Base-by-base conservation (phyloP, 1,140 invertebrate genomes). In the Calephelis virginiensis region DNA sequence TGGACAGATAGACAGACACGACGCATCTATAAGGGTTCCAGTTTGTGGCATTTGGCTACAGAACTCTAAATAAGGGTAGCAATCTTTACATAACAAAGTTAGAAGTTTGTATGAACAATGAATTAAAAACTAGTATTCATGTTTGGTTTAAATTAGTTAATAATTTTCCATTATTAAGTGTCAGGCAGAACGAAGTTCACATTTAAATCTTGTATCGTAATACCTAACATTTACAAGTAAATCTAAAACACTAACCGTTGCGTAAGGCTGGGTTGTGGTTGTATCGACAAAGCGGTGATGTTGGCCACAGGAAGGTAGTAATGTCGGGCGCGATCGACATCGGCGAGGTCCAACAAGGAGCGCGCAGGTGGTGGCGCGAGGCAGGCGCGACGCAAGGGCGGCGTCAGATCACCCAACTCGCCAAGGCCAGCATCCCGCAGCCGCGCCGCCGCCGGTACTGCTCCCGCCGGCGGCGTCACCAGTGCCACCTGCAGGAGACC, bases 381-480 rank as follows among this genome's bases (percentile, higher is more conserved):
- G 53, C 53, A 56, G 53, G 53, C 53, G 9, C 53, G 53, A 10
- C 53, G 53, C 10, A 17, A 17, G 10, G 53, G 53, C 14, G 53
- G 53, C 11, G 53, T 11, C 17, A 56, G 53, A 17, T 56, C 53
- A 11, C 53, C 28, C 17, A 56, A 11, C 53, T 56, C 53, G 53
- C 28, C 53, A 8, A 56, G 53, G 14, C 53, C 53, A 5, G 53
- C 53, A 11, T 56, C 53, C 10, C 53, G 53, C 53, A 56, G 53
- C 9, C 50, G 14, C 50, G 17, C 50, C 50, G 50, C 50, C 14
- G 50, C 50, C 13, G 49, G 7, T 14, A 50, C 49, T 0, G 49
- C 49, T 3, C 49, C 49, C 49, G 49, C 49, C 49, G 49, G 13
- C 7, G 49, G 13, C 13, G 49, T 14, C 13, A 50, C 13, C 49